phyloP scores from a whole-genome alignment of 30 jellyfish, hydroid and myxozoan genomes.

The Turritopsis rubra region DNA sequence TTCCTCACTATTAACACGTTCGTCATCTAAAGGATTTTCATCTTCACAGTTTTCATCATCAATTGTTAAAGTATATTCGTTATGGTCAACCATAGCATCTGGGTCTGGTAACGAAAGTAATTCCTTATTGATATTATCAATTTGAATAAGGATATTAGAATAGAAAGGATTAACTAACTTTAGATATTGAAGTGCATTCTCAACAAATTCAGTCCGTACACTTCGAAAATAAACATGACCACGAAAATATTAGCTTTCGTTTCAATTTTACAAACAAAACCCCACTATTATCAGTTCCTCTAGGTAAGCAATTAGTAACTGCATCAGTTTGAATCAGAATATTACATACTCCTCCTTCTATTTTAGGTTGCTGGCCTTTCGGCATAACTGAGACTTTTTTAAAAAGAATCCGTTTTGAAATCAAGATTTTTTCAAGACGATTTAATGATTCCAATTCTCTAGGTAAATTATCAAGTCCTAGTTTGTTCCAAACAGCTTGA shows the following conservation, averaged over 20 bases:
- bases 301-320: neutral
- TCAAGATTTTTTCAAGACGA: neutral
- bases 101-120: neutral
- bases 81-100: neutral
- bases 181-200: neutral
- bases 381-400: neutral
- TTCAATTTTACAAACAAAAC: neutral
- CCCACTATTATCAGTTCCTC: neutral
- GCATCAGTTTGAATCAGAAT: neutral
- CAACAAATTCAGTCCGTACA: neutral
- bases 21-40: neutral
- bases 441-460: neutral
- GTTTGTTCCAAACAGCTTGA: neutral
- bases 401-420: neutral
- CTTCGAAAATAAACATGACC: neutral
- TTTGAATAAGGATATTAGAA: neutral
- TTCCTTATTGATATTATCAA: neutral
- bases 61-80: neutral
- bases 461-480: neutral
- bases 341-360: neutral
- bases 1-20: neutral
- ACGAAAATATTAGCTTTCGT: neutral
- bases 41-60: neutral
- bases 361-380: conserved; percentile 1
- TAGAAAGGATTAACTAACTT: neutral